phyloP scores from a whole-genome alignment of 2,888 invertebrate genomes.

The Dexiosoma caninum region DNA sequence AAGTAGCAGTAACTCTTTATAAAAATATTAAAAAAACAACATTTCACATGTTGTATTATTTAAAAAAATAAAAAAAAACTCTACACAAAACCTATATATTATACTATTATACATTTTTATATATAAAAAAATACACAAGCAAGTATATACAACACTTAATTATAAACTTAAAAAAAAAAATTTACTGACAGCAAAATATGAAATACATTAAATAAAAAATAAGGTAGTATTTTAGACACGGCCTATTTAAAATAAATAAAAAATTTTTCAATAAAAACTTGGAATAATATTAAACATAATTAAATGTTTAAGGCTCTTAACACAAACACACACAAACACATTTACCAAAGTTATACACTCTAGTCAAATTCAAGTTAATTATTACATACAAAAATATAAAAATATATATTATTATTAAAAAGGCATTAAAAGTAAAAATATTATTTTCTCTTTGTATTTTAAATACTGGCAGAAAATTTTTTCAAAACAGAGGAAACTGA shows the following conservation, averaged over 20 bases:
- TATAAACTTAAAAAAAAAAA: slow-evolving; percentile 47
- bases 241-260: slow-evolving; percentile 42
- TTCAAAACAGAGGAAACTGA: slow-evolving; percentile 50
- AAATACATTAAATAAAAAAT: slow-evolving; percentile 1
- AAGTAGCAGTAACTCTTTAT: slow-evolving; percentile 63
- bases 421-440: slow-evolving; percentile 52
- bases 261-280: slow-evolving; percentile 40
- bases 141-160: slow-evolving; percentile 59
- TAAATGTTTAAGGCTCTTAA: slow-evolving; percentile 50
- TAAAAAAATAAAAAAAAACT: slow-evolving; percentile 57
- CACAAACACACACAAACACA: slow-evolving; percentile 35
- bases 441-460: slow-evolving; percentile 71
- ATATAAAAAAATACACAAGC: slow-evolving; percentile 39
- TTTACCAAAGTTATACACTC: slow-evolving; percentile 66
- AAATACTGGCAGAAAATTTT: slow-evolving; percentile 69
- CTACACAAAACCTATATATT: slow-evolving; percentile 60
- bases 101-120: slow-evolving; percentile 63
- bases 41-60: slow-evolving; percentile 40
- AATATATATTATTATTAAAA: slow-evolving; percentile 27
- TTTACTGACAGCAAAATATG: slow-evolving; percentile 29
- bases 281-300: slow-evolving; percentile 42
- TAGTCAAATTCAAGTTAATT: slow-evolving; percentile 77
- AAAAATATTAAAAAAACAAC: slow-evolving; percentile 37
- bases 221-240: slow-evolving; percentile 58
- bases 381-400: slow-evolving; percentile 61